phyloP scores from a whole-genome alignment of 2,797 vertebrate genomes.

The Ambastaia sidthimunki region DNA sequence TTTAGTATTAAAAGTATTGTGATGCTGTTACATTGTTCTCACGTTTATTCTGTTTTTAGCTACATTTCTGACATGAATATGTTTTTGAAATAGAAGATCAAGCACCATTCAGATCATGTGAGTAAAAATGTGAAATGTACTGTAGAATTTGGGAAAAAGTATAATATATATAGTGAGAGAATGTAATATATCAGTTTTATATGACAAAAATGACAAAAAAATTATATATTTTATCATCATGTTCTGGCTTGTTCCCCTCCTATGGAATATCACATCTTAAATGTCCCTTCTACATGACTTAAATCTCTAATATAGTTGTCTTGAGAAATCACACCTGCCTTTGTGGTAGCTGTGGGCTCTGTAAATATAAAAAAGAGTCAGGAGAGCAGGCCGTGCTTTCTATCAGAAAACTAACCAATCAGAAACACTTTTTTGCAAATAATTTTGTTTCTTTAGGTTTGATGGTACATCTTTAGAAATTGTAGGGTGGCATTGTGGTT shows the following conservation, averaged over 20 bases:
- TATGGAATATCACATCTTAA: not conserved
- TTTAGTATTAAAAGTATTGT: too few relatives aligned
- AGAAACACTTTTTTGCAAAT: not conserved
- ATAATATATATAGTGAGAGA: too few relatives aligned
- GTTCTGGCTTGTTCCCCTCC: not conserved
- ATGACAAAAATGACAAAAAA: too few relatives aligned
- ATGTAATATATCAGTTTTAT: too few relatives aligned
- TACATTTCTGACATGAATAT: too few relatives aligned
- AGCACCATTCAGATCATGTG: too few relatives aligned
- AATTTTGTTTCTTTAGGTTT: not conserved
- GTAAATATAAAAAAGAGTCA: not conserved
- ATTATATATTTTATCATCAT: not conserved
- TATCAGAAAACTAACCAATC: not conserved
- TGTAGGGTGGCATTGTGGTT: not conserved
- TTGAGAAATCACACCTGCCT: not conserved
- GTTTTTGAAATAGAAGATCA: too few relatives aligned
- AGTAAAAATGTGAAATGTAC: too few relatives aligned
- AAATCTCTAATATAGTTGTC: not conserved
- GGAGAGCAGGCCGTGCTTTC: not conserved
- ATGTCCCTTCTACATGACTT: not conserved
- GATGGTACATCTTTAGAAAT: too few relatives aligned
- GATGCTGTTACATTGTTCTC: too few relatives aligned
- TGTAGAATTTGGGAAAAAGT: too few relatives aligned
- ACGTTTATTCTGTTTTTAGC: too few relatives aligned
- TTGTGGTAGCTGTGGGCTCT: not conserved